These are phyloP conservation scores for Lamprotornis superbus DNA, from an alignment of 2,113 vertebrate genomes.

Conservation along the genomic window DNA sequence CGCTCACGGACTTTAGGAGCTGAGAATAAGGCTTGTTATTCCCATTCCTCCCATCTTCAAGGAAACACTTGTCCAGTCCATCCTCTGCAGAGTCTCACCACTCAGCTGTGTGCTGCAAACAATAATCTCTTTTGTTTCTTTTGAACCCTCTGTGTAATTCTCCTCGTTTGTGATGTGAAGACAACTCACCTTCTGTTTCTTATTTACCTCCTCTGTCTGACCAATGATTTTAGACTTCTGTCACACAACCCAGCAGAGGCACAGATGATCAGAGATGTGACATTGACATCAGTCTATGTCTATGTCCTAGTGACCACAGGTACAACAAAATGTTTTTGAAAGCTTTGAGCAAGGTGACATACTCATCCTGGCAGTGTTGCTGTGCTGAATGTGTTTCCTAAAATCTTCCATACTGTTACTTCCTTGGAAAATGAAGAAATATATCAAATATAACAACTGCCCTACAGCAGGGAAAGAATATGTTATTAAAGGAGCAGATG, in stretches of 20 bases:
- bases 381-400: background rate
- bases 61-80: background rate
- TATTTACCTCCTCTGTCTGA: background rate
- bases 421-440: background rate
- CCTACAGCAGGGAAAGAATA: background rate
- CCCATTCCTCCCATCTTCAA: background rate
- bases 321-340: background rate
- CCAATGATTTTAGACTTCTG: background rate
- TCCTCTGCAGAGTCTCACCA: background rate
- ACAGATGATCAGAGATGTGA: background rate
- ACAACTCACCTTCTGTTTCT: background rate
- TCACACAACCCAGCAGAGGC: background rate
- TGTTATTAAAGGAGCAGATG: background rate
- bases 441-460: background rate
- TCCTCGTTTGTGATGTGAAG: background rate
- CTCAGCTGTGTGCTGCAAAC: background rate
- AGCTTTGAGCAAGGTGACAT: background rate
- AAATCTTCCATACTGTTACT: background rate
- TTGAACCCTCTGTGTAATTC: background rate
- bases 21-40: background rate
- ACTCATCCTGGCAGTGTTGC: background rate
- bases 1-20: background rate
- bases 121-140: background rate
- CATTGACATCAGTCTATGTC: background rate
- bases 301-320: background rate